Conservation (phyloP, 2,888 invertebrate genomes). For the Dusona sp. region DNA sequence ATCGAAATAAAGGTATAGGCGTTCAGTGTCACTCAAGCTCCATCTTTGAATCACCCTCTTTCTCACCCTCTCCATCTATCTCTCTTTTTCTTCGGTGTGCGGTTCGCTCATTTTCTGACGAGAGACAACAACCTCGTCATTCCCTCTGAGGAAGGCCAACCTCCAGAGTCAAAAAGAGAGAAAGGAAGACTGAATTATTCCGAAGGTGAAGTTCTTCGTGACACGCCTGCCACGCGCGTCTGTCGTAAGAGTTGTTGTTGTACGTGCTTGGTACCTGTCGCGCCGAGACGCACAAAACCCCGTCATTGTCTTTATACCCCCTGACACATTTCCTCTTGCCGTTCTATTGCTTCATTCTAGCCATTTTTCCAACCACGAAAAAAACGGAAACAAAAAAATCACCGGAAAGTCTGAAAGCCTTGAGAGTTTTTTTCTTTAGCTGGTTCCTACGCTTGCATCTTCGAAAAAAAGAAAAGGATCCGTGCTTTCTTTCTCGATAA, state of each 20-base stretch:
- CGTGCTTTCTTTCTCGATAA: constrained; percentile 44
- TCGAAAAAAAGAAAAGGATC: constrained; percentile 15
- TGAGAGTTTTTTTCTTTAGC: constrained; percentile 25
- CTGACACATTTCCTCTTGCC: constrained; percentile 46
- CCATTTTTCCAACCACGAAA: constrained; percentile 27
- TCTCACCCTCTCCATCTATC: neutral
- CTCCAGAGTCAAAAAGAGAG: constrained; percentile 20
- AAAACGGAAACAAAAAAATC: constrained; percentile 14
- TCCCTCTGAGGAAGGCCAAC: constrained; percentile 1
- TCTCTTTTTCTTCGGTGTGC: constrained; percentile 3
- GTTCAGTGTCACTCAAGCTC: constrained; percentile 50
- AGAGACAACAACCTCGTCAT: constrained; percentile 60
- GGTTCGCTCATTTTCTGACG: constrained; percentile 45
- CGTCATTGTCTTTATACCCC: constrained; percentile 58
- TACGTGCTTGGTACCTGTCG: constrained; percentile 57
- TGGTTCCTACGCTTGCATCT: constrained; percentile 22
- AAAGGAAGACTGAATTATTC: constrained; percentile 54
- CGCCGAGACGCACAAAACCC: constrained; percentile 35
- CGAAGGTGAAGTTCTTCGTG: constrained; percentile 28
- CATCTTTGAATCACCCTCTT: constrained; percentile 7
- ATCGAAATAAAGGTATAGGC: constrained; percentile 41
- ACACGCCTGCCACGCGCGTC: constrained; percentile 25
- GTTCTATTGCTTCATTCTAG: constrained; percentile 46
- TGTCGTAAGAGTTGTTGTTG: constrained; percentile 56
- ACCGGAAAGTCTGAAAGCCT: constrained; percentile 12